Base-by-base conservation (phyloP, 1,140 invertebrate genomes). In the Papilio xuthus region DNA sequence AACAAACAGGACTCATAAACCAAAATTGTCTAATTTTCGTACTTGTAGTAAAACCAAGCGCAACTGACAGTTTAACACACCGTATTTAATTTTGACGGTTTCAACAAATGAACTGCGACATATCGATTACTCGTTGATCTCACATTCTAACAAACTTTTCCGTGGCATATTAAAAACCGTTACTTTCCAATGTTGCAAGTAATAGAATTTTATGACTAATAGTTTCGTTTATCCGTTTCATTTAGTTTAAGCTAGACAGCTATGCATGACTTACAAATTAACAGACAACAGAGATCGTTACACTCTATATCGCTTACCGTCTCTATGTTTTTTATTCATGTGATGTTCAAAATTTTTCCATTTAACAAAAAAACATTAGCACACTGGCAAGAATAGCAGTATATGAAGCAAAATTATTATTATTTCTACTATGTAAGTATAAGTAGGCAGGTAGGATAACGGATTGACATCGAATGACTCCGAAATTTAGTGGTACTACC, bases 251-350 rank as follows among this genome's bases (percentile, higher is more conserved):
- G 15, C 13, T 26, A 23, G 13, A n/a, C 63, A 75, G 79, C 72
- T 78, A 79, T 76, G 67, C 78, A 79, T 77, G 79, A 83, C 70
- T 79, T 42, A 70, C n/a, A 70, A 82, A 80, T 82, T 82, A 78
- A 67, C 73, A 41, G 76, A 23, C 44, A 70, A 42, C 37, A 13
- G 74, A 76, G 74, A 76, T 44, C 74, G 63, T 42, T 56, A 76
- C 6, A 56, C 74, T 63, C 28, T 53, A 4, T 20, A 41, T 4
- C n/a, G 32, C 63, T 76, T 76, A 63, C 20, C 42, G 37, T 42
- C n/a, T 70, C 32, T 41, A 18, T 37, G 32, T 37, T 41, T 41
- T 41, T 70, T 70, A n/a, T 18, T 23, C 2, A 0, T 12, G n/a
- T 20, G 8, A 69, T 37, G 32, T 23, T 67, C 20, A 67, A 42